Evolutionary conservation across 2,888 invertebrate species (phyloP).

Genomic region (Cerceris rybyensis): DNA sequence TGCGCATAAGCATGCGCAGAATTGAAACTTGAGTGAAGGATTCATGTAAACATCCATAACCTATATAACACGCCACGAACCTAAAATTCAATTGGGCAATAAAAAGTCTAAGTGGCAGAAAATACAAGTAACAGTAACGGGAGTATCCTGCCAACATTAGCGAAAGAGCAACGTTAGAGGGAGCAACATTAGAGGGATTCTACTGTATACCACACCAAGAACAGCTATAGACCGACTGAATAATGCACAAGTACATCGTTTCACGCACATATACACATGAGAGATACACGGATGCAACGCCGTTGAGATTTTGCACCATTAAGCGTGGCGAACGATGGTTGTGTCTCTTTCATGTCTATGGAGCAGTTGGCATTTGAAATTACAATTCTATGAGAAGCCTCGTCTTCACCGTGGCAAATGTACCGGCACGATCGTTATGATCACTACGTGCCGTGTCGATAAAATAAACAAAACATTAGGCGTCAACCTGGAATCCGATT

Average conservation of each 20-base stretch:
- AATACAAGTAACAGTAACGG: too few relatives aligned
- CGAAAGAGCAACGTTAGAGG: too few relatives aligned
- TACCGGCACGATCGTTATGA: conserved; percentile 57
- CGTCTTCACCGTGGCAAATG: conserved; percentile 42
- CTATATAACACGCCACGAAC: too few relatives aligned
- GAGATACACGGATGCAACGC: conserved; percentile 22
- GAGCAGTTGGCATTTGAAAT: conserved; percentile 67
- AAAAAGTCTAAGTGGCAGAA: too few relatives aligned
- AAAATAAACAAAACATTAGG: neutral
- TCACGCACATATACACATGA: conserved; percentile 22
- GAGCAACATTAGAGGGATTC: too few relatives aligned
- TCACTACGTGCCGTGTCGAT: conserved; percentile 21
- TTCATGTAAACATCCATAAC: too few relatives aligned
- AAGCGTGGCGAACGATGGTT: conserved; percentile 44
- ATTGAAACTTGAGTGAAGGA: too few relatives aligned
- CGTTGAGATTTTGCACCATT: conserved; percentile 59
- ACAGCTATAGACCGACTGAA: too few relatives aligned
- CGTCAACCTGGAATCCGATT: conserved; percentile 20
- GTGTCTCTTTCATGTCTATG: conserved; percentile 60
- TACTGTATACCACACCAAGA: too few relatives aligned
- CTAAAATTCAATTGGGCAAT: too few relatives aligned
- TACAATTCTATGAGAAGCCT: conserved; percentile 60
- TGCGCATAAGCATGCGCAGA: too few relatives aligned
- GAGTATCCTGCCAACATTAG: too few relatives aligned
- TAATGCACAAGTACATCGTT: conserved; percentile 16